Evolutionary conservation across 2,797 vertebrate genomes (phyloP), one percentile per base, ranked within the genome.

Genomic region (Enteromius trimaculatus): DNA sequence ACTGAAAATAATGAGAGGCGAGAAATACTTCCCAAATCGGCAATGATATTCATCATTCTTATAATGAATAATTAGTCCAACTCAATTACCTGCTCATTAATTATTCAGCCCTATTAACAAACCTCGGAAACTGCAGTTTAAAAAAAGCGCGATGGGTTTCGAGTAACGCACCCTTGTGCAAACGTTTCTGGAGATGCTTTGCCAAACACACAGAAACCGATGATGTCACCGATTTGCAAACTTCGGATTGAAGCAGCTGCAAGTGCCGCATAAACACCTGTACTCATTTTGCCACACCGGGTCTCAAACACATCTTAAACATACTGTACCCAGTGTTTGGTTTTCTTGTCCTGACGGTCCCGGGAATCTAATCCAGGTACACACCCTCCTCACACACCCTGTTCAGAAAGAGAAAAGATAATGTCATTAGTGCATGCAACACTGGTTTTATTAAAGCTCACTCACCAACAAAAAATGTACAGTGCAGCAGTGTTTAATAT

Each of bases 321-420:
- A 13, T 55, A 76, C 64, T 4, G 80, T 87, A 85, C 85, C 87
- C 84, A 66, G 60, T 49, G 44, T 34, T 79, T 69, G 78, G 19
- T 79, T 69, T 76, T 84, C 85, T 66, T 81, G 77, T 79, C 69
- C 26, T 66, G 65, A 81, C 53, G 29, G 86, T 87, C 77, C 69
- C n/a, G 55, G 53, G 76, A 76, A 86, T 79, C 81, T 86, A 85
- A 86, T 84, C 88, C 87, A 81, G 69, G 64, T 78, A 80, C 79
- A 85, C 84, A 84, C 84, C 64, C 80, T 80, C 84, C 78, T 87
- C 81, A 88, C 78, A 86, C 87, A 87, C 87, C 87, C 88, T 89
- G 88, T 83, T 75, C 21, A 51, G 83, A 81, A 80, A 83, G 72
- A 77, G 64, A 76, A 83, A 80, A 81, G 53, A 76, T 47, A 51